Percentiles rank a stretch among this genome's conserved stretches.
Conservation (phyloP, 2,888 invertebrate species). For the Cybosia mesomella region DNA sequence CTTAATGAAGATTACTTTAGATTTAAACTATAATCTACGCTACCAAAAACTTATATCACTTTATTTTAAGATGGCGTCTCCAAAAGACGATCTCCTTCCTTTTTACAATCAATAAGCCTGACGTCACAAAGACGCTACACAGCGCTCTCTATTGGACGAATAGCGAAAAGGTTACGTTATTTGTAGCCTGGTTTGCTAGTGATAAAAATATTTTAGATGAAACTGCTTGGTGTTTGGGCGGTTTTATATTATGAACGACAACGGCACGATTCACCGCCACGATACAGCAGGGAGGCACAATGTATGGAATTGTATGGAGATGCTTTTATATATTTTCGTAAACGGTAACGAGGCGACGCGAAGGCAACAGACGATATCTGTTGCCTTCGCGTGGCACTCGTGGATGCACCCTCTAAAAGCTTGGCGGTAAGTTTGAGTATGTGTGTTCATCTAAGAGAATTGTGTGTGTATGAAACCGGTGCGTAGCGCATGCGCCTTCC, state of each 20-base stretch:
- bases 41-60: conserved; percentile 88
- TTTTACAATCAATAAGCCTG: conserved; percentile 82
- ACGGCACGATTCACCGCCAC: background rate
- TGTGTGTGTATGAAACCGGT: too few species aligned
- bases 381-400: too few species aligned
- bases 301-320: background rate
- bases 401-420: too few species aligned
- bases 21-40: conserved; percentile 85
- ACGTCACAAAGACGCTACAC: conserved; percentile 85
- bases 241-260: background rate
- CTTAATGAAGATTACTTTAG: conserved; percentile 82
- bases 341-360: background rate
- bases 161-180: background rate
- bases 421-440: too few species aligned
- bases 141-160: conserved; percentile 69
- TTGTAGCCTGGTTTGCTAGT: conserved; percentile 29
- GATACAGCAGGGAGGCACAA: too few species aligned
- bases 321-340: background rate
- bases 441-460: too few species aligned
- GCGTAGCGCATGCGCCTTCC: too few species aligned
- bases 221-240: background rate
- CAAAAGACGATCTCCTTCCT: conserved; percentile 83
- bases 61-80: conserved; percentile 87
- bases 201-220: conserved; percentile 17
- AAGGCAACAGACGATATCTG: too few species aligned